phyloP scores from a whole-genome alignment of 1,140 invertebrate species.

The Leptestheria dahalacensis region DNA sequence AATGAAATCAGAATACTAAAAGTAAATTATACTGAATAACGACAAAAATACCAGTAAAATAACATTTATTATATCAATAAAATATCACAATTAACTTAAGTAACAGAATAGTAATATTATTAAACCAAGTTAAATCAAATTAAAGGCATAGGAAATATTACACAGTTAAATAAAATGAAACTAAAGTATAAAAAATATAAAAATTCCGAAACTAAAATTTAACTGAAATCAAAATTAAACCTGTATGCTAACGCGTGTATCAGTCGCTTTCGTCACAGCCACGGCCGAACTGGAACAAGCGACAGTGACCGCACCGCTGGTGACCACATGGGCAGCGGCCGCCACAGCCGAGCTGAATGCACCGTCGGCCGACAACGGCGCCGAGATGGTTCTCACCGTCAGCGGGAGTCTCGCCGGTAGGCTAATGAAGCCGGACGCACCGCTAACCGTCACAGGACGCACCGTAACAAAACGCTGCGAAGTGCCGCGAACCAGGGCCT shows the following conservation, averaged over 20 bases:
- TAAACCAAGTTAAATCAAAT: too few relatives aligned
- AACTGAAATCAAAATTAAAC: too few relatives aligned
- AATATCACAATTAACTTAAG: too few relatives aligned
- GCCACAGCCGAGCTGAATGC: neutral
- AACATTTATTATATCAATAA: too few relatives aligned
- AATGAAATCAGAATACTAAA: neutral
- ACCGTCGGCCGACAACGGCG: neutral
- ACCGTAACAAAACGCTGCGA: slow-evolving; percentile 4
- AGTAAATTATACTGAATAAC: too few relatives aligned
- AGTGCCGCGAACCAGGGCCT: neutral
- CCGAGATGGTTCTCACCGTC: neutral
- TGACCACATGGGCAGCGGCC: neutral
- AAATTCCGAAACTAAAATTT: too few relatives aligned
- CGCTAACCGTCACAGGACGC: slow-evolving; percentile 10
- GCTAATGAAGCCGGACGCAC: slow-evolving; percentile 7
- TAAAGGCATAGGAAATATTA: too few relatives aligned
- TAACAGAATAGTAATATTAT: too few relatives aligned
- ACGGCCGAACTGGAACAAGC: neutral
- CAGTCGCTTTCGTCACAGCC: neutral
- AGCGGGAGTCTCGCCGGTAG: slow-evolving; percentile 5
- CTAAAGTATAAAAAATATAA: too few relatives aligned
- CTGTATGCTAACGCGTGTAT: neutral
- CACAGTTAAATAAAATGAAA: too few relatives aligned
- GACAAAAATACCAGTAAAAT: too few relatives aligned
- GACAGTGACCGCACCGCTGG: neutral